Conservation (phyloP, 2,797 vertebrate genomes). For the Esox lucius region DNA sequence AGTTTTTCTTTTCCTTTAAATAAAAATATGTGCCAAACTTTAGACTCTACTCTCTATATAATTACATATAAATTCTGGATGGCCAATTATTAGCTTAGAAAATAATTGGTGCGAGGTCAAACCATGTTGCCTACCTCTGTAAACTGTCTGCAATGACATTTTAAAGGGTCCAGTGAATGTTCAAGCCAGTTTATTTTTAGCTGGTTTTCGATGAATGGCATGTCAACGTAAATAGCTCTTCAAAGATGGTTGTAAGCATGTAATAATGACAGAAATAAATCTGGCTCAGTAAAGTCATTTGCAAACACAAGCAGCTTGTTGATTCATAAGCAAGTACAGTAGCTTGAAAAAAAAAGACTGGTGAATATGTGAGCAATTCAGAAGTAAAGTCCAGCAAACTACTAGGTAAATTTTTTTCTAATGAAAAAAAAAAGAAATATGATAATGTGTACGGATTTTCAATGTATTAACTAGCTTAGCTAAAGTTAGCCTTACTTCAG, state of each 20-base stretch:
- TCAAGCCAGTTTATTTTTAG: constrained; percentile 63
- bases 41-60: no score
- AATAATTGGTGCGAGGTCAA: no score
- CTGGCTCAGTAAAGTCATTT: not conserved
- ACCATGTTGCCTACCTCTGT: not conserved
- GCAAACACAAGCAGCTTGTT: not conserved
- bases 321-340: no score
- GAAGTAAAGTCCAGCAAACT: not conserved
- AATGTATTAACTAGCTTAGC: not conserved
- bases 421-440: not conserved
- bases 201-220: constrained; percentile 52
- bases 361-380: not conserved
- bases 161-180: constrained; percentile 42
- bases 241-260: constrained; percentile 30
- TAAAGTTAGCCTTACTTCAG: not conserved
- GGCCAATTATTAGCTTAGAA: not conserved
- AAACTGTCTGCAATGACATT: constrained; percentile 55
- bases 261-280: not conserved
- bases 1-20: no score
- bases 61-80: no score
- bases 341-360: not conserved
- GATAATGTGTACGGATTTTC: not conserved
- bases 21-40: no score
- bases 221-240: constrained; percentile 68
- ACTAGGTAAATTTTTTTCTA: not conserved